Evolutionary conservation across 1,140 invertebrate species (phyloP).

Genomic region (Phocides pigmalion): DNA sequence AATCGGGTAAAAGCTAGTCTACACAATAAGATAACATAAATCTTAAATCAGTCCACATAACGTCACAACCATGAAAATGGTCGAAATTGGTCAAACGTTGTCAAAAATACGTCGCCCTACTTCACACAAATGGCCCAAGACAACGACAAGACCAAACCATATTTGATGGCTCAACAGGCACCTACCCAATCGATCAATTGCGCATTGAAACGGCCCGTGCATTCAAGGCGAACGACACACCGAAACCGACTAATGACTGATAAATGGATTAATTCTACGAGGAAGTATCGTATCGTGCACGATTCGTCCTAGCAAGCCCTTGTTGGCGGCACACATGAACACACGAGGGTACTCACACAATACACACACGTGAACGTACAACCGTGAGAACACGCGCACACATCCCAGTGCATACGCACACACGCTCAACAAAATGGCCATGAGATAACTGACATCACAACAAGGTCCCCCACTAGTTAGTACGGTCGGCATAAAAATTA

Average conservation of each 20-base stretch:
- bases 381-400: slow-evolving; percentile 16
- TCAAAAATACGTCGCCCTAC: not conserved
- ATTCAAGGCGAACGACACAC: slow-evolving; percentile 59
- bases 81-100: no score
- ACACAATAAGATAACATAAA: no score
- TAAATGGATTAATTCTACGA: slow-evolving; percentile 67
- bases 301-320: slow-evolving; percentile 70
- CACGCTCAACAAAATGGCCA: slow-evolving; percentile 59
- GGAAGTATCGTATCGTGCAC: slow-evolving; percentile 65
- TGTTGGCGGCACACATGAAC: slow-evolving; percentile 42
- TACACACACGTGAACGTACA: slow-evolving; percentile 35
- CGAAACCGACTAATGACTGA: slow-evolving; percentile 65
- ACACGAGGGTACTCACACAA: slow-evolving; percentile 39
- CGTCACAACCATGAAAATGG: not conserved
- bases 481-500: slow-evolving; percentile 55
- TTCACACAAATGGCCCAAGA: not conserved
- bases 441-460: slow-evolving; percentile 79
- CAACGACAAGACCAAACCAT: slow-evolving; percentile 11
- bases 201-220: slow-evolving; percentile 45
- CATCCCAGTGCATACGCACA: slow-evolving; percentile 25
- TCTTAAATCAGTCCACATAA: not conserved
- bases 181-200: slow-evolving; percentile 38
- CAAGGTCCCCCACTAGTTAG: slow-evolving; percentile 62
- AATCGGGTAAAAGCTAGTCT: no score
- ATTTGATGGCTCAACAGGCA: slow-evolving; percentile 32